These are phyloP conservation scores for Cryptus armator DNA, from an alignment of 2,888 invertebrate species.

Conservation along the genomic window DNA sequence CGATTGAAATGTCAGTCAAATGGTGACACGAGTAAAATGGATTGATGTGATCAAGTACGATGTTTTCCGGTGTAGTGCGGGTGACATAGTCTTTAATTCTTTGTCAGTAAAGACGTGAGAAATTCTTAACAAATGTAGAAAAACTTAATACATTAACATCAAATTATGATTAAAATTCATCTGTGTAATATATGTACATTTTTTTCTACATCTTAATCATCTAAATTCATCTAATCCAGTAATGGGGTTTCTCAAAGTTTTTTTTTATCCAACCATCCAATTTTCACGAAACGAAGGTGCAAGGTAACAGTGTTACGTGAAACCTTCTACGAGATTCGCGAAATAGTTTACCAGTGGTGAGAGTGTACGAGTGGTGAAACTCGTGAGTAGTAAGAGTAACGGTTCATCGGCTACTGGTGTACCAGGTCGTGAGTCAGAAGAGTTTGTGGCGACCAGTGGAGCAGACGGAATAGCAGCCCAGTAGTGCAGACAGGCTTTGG, in stretches of 20 bases:
- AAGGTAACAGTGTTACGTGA: neutral
- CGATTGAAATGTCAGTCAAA: slow-evolving; percentile 10
- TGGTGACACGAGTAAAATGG: neutral
- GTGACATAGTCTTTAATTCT: neutral
- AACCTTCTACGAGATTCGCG: neutral
- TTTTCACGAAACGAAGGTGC: neutral
- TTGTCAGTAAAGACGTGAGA: neutral
- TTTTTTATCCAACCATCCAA: neutral
- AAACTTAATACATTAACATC: too few relatives aligned
- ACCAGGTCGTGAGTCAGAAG: neutral
- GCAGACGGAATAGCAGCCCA: neutral
- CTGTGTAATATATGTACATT: neutral
- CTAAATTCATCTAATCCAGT: neutral
- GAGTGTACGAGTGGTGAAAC: neutral
- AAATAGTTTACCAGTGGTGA: neutral
- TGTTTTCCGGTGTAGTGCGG: neutral
- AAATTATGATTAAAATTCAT: too few relatives aligned
- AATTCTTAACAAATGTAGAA: too few relatives aligned
- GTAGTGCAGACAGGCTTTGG: slow-evolving; percentile 26
- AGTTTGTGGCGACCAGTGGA: neutral
- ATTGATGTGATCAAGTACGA: neutral
- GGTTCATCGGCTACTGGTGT: neutral
- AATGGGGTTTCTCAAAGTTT: neutral
- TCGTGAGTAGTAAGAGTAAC: slow-evolving; percentile 12
- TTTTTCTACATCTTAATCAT: neutral